These are phyloP conservation scores for Cotesia chilonis DNA, from an alignment of 1,140 invertebrate genomes.

Conservation along the genomic window DNA sequence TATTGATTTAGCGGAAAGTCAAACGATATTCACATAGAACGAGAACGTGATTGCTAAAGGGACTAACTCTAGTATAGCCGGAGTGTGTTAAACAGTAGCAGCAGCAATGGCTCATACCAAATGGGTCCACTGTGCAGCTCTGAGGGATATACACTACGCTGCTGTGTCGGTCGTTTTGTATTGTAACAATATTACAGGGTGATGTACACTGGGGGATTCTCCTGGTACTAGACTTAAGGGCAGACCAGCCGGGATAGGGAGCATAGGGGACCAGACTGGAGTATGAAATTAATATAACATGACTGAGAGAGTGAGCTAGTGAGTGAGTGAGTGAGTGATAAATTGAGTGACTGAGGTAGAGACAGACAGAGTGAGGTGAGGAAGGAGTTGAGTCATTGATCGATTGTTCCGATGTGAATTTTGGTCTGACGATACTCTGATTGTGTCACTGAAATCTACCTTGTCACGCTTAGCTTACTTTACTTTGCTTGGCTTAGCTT, in stretches of 20 bases:
- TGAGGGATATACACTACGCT: slow-evolving; percentile 17
- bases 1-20: slow-evolving; percentile 9
- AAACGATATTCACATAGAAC: slow-evolving; percentile 34
- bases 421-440: too few relatives aligned
- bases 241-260: slow-evolving; percentile 23
- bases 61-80: slow-evolving; percentile 26
- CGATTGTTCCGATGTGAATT: too few relatives aligned
- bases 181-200: slow-evolving; percentile 35
- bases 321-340: slow-evolving; percentile 30
- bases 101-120: slow-evolving; percentile 31
- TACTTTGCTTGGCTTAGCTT: too few relatives aligned
- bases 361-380: slow-evolving; percentile 25
- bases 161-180: slow-evolving; percentile 25
- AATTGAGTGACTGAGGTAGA: background rate
- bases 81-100: slow-evolving; percentile 31
- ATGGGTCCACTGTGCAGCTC: slow-evolving; percentile 30
- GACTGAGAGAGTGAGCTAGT: slow-evolving; percentile 34
- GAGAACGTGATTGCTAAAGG: slow-evolving; percentile 32
- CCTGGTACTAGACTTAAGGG: slow-evolving; percentile 8
- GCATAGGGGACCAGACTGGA: slow-evolving; percentile 23
- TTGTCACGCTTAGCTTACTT: too few relatives aligned
- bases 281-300: slow-evolving; percentile 31
- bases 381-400: too few relatives aligned
- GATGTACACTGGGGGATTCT: slow-evolving; percentile 17
- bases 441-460: too few relatives aligned